Evolutionary conservation across 2,113 vertebrate genomes (phyloP).

Genomic region (Budorcas taxicolor): DNA sequence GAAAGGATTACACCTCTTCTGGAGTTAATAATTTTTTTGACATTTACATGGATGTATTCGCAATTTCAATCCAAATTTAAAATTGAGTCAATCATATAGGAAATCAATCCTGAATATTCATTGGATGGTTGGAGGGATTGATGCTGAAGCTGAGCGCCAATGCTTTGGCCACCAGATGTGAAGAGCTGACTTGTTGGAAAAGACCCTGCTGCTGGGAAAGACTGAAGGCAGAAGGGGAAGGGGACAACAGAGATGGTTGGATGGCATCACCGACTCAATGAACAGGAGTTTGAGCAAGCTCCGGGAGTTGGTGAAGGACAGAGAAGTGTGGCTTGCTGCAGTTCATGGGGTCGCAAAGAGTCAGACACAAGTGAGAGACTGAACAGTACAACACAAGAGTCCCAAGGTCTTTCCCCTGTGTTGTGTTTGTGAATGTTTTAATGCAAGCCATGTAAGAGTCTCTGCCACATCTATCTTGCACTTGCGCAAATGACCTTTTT

Average conservation of each 20-base stretch:
- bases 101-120: neutral
- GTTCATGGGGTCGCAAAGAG: accelerated
- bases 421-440: neutral
- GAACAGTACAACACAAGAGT: neutral
- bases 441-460: neutral
- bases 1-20: neutral
- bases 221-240: neutral
- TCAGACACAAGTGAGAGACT: neutral
- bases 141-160: neutral
- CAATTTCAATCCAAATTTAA: neutral
- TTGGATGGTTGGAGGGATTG: neutral
- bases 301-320: neutral
- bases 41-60: neutral
- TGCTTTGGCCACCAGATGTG: neutral
- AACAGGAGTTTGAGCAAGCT: neutral
- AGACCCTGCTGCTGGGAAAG: neutral
- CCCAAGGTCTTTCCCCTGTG: neutral
- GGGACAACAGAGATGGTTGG: neutral
- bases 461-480: neutral
- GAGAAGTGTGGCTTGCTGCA: neutral
- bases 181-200: neutral
- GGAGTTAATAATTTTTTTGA: neutral
- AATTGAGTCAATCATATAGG: neutral
- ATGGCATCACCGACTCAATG: neutral
- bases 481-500: neutral